These are phyloP conservation scores for Bovichtus variegatus DNA, from an alignment of 2,797 vertebrate genomes.

Conservation along the genomic window DNA sequence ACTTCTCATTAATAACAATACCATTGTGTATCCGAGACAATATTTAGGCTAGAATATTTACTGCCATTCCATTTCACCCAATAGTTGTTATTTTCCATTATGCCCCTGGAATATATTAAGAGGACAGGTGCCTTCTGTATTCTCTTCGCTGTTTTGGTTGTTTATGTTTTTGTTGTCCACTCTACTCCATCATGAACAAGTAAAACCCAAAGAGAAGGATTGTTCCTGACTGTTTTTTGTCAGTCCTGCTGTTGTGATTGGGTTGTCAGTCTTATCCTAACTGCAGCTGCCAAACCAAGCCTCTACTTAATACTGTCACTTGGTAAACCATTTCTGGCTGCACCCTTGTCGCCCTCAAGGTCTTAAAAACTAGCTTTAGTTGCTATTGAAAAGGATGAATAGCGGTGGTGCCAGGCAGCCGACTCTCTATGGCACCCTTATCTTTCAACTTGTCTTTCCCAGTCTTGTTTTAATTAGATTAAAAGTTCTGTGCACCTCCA, in stretches of 20 bases:
- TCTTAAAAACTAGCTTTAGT: constrained; percentile 69
- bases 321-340: constrained; percentile 50
- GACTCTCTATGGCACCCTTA: constrained; percentile 66
- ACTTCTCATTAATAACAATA: not conserved
- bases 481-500: constrained; percentile 68
- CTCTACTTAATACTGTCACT: constrained; percentile 66
- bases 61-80: not conserved
- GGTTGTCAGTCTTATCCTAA: constrained; percentile 64
- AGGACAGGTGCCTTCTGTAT: constrained; percentile 5
- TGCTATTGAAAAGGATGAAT: constrained; percentile 57
- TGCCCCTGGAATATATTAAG: not conserved
- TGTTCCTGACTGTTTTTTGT: constrained; percentile 27
- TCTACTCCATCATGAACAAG: constrained; percentile 16
- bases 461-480: constrained; percentile 81
- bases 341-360: constrained; percentile 54
- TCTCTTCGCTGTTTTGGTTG: constrained; percentile 2
- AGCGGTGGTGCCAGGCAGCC: constrained; percentile 45
- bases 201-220: constrained; percentile 20
- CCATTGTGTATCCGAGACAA: constrained; percentile 6
- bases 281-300: constrained; percentile 67
- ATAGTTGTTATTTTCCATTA: constrained; percentile 7
- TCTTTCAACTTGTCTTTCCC: constrained; percentile 77
- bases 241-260: constrained; percentile 62
- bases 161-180: constrained; percentile 14
- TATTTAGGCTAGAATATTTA: not conserved